Percentiles rank a stretch among this genome's conserved stretches.
Conservation (phyloP, 1,140 invertebrate species). For the Gerris buenoi region DNA sequence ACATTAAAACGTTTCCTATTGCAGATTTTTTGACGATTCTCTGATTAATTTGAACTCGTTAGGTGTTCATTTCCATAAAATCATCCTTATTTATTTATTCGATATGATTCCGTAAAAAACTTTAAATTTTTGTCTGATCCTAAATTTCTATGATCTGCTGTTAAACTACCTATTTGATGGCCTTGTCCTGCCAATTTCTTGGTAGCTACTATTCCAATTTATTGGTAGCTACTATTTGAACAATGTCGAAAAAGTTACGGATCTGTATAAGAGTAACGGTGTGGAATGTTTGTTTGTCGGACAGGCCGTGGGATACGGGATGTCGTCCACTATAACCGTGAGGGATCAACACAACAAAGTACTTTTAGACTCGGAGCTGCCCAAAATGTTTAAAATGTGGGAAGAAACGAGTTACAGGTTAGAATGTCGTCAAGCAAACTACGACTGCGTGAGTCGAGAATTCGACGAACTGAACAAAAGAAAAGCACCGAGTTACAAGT, state of each 20-base stretch:
- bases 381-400: slow-evolving; percentile 64
- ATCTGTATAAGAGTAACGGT: slow-evolving; percentile 39
- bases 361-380: slow-evolving; percentile 43
- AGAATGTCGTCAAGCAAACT: slow-evolving; percentile 68
- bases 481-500: slow-evolving; percentile 39
- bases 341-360: slow-evolving; percentile 1
- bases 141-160: no score
- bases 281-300: slow-evolving; percentile 63
- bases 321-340: slow-evolving; percentile 38
- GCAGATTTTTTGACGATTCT: no score
- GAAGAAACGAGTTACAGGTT: slow-evolving; percentile 88
- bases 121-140: no score
- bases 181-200: no score
- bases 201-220: no score
- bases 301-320: slow-evolving; percentile 42
- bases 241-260: slow-evolving; percentile 42
- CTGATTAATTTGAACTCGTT: no score
- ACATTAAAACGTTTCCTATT: no score
- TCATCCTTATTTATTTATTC: no score
- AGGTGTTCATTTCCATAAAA: no score
- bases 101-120: no score
- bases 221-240: no score
- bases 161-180: no score
- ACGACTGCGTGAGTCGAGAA: slow-evolving; percentile 63
- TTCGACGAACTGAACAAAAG: slow-evolving; percentile 40